Evolutionary conservation across 1,140 invertebrate genomes (phyloP), one percentile per base, ranked within the genome.

Genomic region (Heterodera schachtii): DNA sequence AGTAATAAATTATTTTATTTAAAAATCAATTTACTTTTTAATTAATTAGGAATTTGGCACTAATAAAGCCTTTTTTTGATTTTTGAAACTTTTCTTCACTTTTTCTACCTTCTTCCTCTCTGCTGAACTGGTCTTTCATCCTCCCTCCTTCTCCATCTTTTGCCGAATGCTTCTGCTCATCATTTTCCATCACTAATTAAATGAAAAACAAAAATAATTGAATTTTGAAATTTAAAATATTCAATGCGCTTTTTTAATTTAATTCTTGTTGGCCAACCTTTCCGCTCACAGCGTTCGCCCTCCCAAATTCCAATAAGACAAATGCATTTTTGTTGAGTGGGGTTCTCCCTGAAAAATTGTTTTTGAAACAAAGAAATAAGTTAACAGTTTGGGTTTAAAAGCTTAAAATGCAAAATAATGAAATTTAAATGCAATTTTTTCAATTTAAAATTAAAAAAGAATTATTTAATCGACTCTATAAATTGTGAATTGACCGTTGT

Each of bases 301-400:
- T 77, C 75, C 47, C 67, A 82, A 52, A 80, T 77, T 64, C 79
- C 81, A 74, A 79, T 79, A 9, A 82, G 44, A 31, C 81, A 82
- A 71, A 82, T 82, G 71, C 81, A 82, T 52, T 81, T 81, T 66
- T 81, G 80, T 41, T 75, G 19, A 31, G n/a, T 13, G 13, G 57
- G 57, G 16, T 64, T 19, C 16, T 64, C 57, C 19, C 57, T 64
- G 16, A 52, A 64, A 13, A 19, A n/a, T 64, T n/a, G 9, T 16
- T 60, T 60, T 60, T 9, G 16, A 31, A 31, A 31, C 31, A 31
- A 31, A 31, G 31, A 31, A 31, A 31, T 60, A 13, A 19, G 16
- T 64, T 52, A 52, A 52, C 11, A 52, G 0, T 11, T 52, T 6
- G 49, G 31, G 31, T 31, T 31, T 52, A 11, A 52, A 52, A 52